Conservation (phyloP, 92 coral and sea anemone genomes). For the Actinernus sp. region DNA sequence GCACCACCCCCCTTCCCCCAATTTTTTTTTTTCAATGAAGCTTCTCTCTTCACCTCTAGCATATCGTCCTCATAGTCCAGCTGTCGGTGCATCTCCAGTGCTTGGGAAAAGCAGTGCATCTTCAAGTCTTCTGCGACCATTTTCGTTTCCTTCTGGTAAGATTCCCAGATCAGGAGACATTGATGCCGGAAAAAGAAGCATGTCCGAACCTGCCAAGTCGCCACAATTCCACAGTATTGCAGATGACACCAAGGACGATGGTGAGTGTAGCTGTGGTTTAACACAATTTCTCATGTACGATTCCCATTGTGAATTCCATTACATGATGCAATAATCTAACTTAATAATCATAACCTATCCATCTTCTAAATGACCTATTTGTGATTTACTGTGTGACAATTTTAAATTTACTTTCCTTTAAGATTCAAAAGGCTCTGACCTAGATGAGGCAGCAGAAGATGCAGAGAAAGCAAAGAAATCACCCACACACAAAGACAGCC, state of each 20-base stretch:
- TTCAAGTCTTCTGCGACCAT: constrained; percentile 57
- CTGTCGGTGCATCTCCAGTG: constrained; percentile 56
- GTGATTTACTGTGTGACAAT: too few species aligned
- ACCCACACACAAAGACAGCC: constrained; percentile 48
- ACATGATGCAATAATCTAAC: too few species aligned
- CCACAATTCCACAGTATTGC: constrained; percentile 65
- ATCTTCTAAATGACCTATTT: too few species aligned
- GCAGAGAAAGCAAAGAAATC: constrained; percentile 6
- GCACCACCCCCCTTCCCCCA: too few species aligned
- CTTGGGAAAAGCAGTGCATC: constrained; percentile 33
- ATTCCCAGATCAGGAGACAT: constrained; percentile 57
- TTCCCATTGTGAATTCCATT: too few species aligned
- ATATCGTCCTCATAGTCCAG: constrained; percentile 81
- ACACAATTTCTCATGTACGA: too few species aligned
- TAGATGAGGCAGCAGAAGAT: constrained; percentile 32
- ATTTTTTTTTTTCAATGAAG: too few species aligned
- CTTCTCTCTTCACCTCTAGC: too few species aligned
- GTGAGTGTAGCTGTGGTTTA: background rate
- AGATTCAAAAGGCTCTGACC: constrained; percentile 24
- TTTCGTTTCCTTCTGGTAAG: constrained; percentile 79
- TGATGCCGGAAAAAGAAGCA: constrained; percentile 23
- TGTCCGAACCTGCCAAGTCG: constrained; percentile 66
- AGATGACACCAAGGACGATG: constrained; percentile 33
- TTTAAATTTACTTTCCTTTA: too few species aligned
- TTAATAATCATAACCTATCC: too few species aligned